Percentiles rank a stretch among this genome's conserved stretches.
Conservation (phyloP, 2,113 vertebrate genomes). For the Tetrao urogallus region DNA sequence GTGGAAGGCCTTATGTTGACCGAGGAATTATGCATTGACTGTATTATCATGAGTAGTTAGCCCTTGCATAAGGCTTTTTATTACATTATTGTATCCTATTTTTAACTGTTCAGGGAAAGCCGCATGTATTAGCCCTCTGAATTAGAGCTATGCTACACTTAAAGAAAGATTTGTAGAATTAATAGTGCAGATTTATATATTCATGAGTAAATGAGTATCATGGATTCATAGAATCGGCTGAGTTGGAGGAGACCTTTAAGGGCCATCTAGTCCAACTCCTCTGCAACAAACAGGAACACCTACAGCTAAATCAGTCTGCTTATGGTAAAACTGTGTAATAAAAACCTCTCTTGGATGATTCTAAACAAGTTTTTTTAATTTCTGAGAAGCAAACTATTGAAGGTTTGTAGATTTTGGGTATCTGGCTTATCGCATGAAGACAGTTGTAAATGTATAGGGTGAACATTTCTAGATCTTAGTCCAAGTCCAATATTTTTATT, state of each 20-base stretch:
- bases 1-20: constrained; percentile 41
- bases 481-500: not conserved
- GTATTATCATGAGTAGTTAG: not conserved
- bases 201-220: not conserved
- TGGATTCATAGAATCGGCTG: no score
- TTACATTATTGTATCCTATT: not conserved
- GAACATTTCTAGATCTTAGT: not conserved
- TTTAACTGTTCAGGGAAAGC: constrained; percentile 11
- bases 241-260: no score
- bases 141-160: not conserved
- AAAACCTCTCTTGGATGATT: not conserved
- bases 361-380: not conserved
- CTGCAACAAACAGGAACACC: no score
- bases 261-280: no score
- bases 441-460: not conserved
- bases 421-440: not conserved
- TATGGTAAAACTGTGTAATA: not conserved
- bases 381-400: not conserved
- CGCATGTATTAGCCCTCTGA: not conserved
- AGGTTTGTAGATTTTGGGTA: not conserved
- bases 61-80: not conserved
- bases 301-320: not conserved
- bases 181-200: not conserved
- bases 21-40: constrained; percentile 46
- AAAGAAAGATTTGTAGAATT: not conserved